These are phyloP conservation scores for Noctua pronuba DNA, from an alignment of 2,888 invertebrate species.

Conservation along the genomic window DNA sequence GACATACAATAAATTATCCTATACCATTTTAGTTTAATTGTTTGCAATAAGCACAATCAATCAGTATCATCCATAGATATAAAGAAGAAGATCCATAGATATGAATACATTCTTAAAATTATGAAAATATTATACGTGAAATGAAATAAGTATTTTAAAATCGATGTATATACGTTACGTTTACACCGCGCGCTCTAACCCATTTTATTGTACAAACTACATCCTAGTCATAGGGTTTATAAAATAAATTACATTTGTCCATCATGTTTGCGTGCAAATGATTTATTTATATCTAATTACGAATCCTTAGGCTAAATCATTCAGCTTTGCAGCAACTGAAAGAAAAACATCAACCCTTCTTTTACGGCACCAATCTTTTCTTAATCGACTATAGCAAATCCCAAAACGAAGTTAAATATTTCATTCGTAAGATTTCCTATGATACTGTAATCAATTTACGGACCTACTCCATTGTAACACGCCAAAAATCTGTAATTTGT, in stretches of 20 bases:
- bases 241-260: conserved; percentile 29
- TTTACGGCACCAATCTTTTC: neutral
- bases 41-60: neutral
- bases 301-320: conserved; percentile 12
- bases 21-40: neutral
- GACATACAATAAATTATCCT: neutral
- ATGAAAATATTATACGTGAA: neutral
- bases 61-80: neutral
- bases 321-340: neutral
- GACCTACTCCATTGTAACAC: neutral
- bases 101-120: neutral
- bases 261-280: conserved; percentile 7
- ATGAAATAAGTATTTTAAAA: neutral
- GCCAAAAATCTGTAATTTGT: neutral
- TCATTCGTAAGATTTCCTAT: neutral
- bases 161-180: neutral
- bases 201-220: conserved; percentile 30
- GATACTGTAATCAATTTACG: neutral
- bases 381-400: too few species aligned
- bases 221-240: neutral
- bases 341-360: conserved; percentile 46
- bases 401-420: neutral
- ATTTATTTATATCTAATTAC: conserved; percentile 10
- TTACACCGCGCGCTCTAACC: neutral
- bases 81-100: neutral